Conservation (phyloP, 2,888 invertebrate genomes). For the Aphidoletes aphidimyza region DNA sequence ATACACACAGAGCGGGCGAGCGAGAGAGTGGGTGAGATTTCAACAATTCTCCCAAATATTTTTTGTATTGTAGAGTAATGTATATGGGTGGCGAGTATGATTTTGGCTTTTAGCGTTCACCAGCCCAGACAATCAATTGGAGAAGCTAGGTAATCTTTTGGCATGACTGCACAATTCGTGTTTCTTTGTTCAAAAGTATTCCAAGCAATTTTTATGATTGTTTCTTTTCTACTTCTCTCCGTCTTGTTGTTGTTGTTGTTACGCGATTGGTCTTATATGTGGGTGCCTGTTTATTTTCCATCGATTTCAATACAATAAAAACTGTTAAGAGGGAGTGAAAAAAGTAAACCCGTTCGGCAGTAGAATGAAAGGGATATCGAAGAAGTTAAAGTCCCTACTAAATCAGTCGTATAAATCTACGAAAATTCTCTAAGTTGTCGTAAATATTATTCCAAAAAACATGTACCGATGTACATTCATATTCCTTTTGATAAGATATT, state of each 20-base stretch:
- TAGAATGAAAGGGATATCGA: neutral
- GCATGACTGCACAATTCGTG: constrained; percentile 32
- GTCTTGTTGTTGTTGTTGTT: neutral
- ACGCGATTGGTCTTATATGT: constrained; percentile 4
- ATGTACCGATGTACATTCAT: neutral
- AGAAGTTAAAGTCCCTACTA: neutral
- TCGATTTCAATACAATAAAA: neutral
- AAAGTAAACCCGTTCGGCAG: neutral
- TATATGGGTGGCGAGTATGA: constrained; percentile 37
- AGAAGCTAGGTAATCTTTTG: constrained; percentile 37
- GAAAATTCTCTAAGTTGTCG: neutral
- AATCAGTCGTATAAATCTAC: constrained; percentile 12
- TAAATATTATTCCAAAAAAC: neutral
- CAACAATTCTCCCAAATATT: constrained; percentile 10
- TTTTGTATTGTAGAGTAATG: neutral
- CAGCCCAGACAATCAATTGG: constrained; percentile 20
- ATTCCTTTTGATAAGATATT: constrained; percentile 34
- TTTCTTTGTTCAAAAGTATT: constrained; percentile 32
- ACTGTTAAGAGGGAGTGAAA: too few species aligned
- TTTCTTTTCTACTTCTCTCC: too few species aligned
- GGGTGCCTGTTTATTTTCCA: neutral
- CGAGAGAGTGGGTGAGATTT: neutral
- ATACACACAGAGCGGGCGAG: neutral
- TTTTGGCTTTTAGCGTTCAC: neutral
- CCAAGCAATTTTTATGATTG: constrained; percentile 23